A percentile compares a stretch with the other conserved stretches of the same genome.
Conservation (phyloP, 2,113 vertebrate genomes). For the Megaceryle maxima region DNA sequence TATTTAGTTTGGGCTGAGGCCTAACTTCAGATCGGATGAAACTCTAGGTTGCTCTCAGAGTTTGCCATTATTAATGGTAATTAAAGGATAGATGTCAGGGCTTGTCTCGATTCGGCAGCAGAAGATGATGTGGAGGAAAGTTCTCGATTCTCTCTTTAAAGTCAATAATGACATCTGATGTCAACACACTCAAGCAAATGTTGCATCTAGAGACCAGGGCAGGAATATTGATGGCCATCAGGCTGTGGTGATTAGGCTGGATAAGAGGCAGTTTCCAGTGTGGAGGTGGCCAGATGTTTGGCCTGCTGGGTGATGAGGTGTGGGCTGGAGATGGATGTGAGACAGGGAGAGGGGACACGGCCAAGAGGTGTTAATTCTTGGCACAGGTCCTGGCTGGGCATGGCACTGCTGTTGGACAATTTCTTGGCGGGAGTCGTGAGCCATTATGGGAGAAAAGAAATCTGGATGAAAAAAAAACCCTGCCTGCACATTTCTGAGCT, state of each 20-base stretch:
- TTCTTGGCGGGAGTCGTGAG: neutral
- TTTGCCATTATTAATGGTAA: neutral
- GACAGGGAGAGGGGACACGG: neutral
- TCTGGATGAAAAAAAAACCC: neutral
- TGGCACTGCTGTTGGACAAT: neutral
- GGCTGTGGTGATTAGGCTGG: neutral
- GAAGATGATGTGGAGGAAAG: neutral
- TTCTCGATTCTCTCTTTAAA: neutral
- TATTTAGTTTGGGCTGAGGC: constrained; percentile 29
- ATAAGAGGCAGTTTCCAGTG: neutral
- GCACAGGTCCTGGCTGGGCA: neutral
- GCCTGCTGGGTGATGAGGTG: neutral
- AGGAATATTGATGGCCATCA: neutral
- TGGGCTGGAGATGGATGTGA: neutral
- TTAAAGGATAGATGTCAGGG: neutral
- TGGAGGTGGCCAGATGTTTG: neutral
- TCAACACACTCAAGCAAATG: neutral
- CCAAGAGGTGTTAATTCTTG: neutral
- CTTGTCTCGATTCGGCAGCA: neutral
- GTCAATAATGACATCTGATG: neutral
- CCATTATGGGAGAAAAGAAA: neutral
- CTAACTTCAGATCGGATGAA: neutral
- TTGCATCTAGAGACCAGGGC: neutral
- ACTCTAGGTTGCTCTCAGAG: neutral
- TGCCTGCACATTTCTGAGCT: neutral